These are phyloP conservation scores for Pollachius pollachius DNA, from an alignment of 2,113 vertebrate species.

Conservation along the genomic window DNA sequence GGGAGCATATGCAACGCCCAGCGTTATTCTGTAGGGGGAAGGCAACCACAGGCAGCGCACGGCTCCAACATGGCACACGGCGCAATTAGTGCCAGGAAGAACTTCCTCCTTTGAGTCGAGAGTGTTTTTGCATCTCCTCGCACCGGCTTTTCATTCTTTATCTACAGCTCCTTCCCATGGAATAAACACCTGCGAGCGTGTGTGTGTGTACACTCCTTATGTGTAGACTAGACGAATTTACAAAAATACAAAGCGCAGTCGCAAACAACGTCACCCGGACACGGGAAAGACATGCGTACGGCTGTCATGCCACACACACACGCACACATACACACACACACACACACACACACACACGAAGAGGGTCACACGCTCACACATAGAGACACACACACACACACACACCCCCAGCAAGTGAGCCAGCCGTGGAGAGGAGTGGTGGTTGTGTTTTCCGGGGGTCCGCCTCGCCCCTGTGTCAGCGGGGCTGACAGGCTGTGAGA, in stretches of 20 bases:
- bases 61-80: too few species aligned
- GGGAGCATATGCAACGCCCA: too few species aligned
- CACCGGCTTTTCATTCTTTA: too few species aligned
- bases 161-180: constrained; percentile 34
- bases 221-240: constrained; percentile 52
- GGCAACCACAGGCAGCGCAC: too few species aligned
- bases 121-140: too few species aligned
- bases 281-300: background rate
- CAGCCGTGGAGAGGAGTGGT: background rate
- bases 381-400: constrained; percentile 4
- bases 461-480: background rate
- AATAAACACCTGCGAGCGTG: too few species aligned
- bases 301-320: constrained; percentile 27
- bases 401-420: background rate
- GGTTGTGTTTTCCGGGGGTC: background rate
- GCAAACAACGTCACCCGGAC: too few species aligned
- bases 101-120: too few species aligned
- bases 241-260: too few species aligned
- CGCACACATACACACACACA: background rate
- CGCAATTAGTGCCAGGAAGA: too few species aligned
- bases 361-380: constrained; percentile 8
- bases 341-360: background rate
- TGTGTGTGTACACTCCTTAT: too few species aligned
- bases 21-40: too few species aligned
- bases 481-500: background rate